Evolutionary conservation across 2,888 invertebrate genomes (phyloP).

Genomic region (Athalia rosae): DNA sequence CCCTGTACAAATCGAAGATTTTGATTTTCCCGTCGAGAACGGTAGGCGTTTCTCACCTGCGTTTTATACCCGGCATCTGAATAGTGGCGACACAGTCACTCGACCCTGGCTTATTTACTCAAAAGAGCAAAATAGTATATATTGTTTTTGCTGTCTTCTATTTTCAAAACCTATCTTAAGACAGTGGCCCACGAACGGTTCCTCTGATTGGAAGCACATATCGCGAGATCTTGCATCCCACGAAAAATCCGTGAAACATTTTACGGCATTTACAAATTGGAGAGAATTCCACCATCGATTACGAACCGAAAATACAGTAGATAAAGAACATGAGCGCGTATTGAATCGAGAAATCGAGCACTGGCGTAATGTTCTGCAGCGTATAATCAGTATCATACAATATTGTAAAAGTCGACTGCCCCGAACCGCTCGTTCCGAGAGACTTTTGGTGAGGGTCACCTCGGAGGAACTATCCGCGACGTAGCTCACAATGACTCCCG

Average conservation of each 20-base stretch:
- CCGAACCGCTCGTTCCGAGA: no score
- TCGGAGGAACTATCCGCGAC: no score
- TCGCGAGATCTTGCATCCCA: conserved; percentile 30
- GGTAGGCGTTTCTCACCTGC: conserved; percentile 6
- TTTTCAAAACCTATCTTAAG: conserved; percentile 23
- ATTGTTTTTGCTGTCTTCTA: conserved; percentile 47
- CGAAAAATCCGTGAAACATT: conserved; percentile 40
- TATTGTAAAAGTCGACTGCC: no score
- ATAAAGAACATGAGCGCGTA: conserved; percentile 42
- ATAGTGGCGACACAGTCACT: conserved; percentile 44
- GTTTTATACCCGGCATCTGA: conserved; percentile 9
- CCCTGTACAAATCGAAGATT: neutral
- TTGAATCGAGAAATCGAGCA: conserved; percentile 49
- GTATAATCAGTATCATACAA: conserved; percentile 50
- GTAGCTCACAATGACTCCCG: no score
- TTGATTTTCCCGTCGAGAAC: conserved; percentile 1
- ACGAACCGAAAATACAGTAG: conserved; percentile 33
- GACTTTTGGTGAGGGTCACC: no score
- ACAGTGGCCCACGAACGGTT: conserved; percentile 41
- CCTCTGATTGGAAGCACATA: conserved; percentile 43
- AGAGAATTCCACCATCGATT: conserved; percentile 26
- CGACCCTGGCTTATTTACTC: conserved; percentile 48
- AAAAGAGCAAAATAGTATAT: conserved; percentile 36
- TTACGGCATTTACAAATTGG: conserved; percentile 36
- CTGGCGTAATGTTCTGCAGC: conserved; percentile 49